Percentiles rank a stretch among this genome's conserved stretches.
Evolutionary conservation across 2,797 vertebrate genomes (phyloP).

Genomic region (Myoxocephalus aenaeus): DNA sequence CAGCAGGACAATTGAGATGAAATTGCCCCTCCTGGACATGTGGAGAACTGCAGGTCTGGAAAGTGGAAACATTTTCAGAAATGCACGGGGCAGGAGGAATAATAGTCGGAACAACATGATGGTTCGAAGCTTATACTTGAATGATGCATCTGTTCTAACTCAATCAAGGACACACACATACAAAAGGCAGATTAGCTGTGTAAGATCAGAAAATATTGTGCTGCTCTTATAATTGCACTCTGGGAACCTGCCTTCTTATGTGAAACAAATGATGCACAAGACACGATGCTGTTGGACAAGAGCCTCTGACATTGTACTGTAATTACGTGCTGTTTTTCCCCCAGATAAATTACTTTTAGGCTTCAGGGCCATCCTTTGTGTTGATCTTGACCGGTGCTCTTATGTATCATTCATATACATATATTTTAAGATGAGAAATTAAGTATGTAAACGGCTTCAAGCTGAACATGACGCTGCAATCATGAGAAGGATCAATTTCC

Average conservation of each 20-base stretch:
- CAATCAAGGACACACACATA: too few species aligned
- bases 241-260: not conserved
- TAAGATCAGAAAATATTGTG: not conserved
- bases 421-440: conserved; percentile 6
- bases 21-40: not conserved
- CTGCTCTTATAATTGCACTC: not conserved
- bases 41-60: too few species aligned
- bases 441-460: not conserved
- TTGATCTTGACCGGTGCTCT: not conserved
- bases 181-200: too few species aligned
- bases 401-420: not conserved
- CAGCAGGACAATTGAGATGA: not conserved
- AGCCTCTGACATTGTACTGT: not conserved
- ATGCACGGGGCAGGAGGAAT: too few species aligned
- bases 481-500: conserved; percentile 24
- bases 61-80: too few species aligned
- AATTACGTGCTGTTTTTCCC: not conserved
- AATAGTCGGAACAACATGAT: too few species aligned
- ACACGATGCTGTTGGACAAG: not conserved
- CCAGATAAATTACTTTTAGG: not conserved
- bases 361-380: not conserved
- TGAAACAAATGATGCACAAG: not conserved
- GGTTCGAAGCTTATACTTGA: too few species aligned
- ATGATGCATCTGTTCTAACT: not conserved
- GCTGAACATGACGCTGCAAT: not conserved